These are phyloP conservation scores for Tachuris rubrigastra DNA, from an alignment of 2,113 vertebrate genomes.

Conservation along the genomic window DNA sequence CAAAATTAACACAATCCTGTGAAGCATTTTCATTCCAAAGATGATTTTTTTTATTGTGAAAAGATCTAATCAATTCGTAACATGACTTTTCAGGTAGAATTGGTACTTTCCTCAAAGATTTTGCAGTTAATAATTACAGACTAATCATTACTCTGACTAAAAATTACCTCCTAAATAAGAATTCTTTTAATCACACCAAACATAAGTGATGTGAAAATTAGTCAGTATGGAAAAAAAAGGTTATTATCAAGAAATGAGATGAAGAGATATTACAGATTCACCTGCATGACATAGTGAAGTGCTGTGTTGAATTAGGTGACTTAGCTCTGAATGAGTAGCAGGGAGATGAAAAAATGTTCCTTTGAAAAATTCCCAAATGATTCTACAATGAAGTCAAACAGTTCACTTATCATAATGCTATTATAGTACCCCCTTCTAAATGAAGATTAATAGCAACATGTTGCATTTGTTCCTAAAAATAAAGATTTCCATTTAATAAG, in stretches of 20 bases:
- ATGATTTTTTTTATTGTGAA: background rate
- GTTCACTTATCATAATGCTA: slow-evolving; percentile 13
- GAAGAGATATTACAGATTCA: background rate
- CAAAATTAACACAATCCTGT: background rate
- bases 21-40: background rate
- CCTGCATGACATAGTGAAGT: background rate
- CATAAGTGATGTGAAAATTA: background rate
- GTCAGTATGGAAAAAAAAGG: background rate
- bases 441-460: slow-evolving; percentile 17
- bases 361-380: slow-evolving; percentile 14
- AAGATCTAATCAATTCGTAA: background rate
- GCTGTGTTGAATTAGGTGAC: background rate
- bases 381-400: background rate
- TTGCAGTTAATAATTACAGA: background rate
- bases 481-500: slow-evolving; percentile 11
- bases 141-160: background rate
- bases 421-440: background rate
- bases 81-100: background rate
- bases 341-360: background rate
- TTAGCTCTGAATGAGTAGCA: background rate
- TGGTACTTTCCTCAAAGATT: background rate
- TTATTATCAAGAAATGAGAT: background rate
- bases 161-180: background rate
- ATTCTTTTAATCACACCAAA: background rate
- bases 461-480: background rate